A percentile compares a stretch with the other conserved stretches of the same genome.
Conservation (phyloP, 2,888 invertebrate species). For the Palloptera scutellata region DNA sequence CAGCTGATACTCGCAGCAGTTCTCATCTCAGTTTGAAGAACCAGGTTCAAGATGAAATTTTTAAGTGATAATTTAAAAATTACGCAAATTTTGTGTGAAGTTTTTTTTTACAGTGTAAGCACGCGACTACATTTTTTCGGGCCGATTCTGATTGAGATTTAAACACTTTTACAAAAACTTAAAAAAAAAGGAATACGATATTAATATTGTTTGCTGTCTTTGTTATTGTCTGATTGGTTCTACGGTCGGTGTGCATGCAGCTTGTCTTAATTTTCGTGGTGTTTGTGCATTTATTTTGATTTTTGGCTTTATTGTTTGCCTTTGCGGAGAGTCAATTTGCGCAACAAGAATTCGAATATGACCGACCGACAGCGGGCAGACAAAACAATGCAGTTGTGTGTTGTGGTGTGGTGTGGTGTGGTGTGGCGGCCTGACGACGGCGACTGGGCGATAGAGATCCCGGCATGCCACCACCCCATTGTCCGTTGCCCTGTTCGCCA, state of each 20-base stretch:
- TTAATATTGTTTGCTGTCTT: constrained; percentile 17
- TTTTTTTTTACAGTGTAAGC: constrained; percentile 26
- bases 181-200: not conserved
- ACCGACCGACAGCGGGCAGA: not conserved
- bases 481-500: not conserved
- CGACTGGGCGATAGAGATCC: not conserved
- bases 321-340: constrained; percentile 22
- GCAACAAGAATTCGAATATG: constrained; percentile 15
- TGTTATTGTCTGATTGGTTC: constrained; percentile 25
- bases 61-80: too few relatives aligned
- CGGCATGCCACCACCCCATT: not conserved
- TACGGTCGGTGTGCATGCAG: constrained; percentile 20
- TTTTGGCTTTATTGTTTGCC: constrained; percentile 25
- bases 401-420: not conserved
- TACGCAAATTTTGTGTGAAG: too few relatives aligned
- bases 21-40: too few relatives aligned
- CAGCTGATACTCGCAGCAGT: too few relatives aligned
- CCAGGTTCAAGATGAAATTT: too few relatives aligned
- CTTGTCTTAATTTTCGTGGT: constrained; percentile 12
- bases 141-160: constrained; percentile 34
- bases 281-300: constrained; percentile 16
- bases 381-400: not conserved
- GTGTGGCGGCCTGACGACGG: not conserved
- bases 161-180: constrained; percentile 14
- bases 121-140: constrained; percentile 28